These are phyloP conservation scores for Limosa lapponica DNA, from an alignment of 2,797 vertebrate species.

Conservation along the genomic window DNA sequence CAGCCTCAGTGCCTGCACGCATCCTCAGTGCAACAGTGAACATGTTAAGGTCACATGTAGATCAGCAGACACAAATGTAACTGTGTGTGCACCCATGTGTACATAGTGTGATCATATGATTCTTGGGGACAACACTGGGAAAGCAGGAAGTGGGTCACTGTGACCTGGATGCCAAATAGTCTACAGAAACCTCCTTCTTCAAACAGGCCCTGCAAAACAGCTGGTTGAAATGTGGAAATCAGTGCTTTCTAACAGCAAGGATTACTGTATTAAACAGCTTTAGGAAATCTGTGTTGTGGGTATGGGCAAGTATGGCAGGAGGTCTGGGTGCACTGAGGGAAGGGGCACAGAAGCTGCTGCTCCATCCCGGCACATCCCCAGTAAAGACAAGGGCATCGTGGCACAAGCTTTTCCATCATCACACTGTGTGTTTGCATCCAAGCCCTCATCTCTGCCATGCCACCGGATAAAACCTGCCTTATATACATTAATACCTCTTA, in stretches of 20 bases:
- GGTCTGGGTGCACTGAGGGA: neutral
- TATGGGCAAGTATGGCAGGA: neutral
- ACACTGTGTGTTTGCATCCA: neutral
- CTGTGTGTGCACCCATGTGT: neutral
- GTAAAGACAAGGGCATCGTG: neutral
- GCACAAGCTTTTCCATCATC: neutral
- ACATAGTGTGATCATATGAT: neutral
- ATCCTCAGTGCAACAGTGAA: neutral
- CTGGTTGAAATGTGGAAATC: neutral
- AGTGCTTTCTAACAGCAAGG: neutral
- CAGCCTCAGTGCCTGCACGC: neutral
- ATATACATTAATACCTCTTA: conserved; percentile 20
- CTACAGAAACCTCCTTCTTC: neutral
- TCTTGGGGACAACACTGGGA: neutral
- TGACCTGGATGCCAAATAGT: conserved; percentile 14
- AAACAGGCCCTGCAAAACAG: neutral
- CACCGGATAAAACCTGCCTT: conserved; percentile 13
- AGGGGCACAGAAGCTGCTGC: neutral
- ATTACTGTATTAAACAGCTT: neutral
- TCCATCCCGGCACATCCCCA: neutral
- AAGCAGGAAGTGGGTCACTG: conserved; percentile 27
- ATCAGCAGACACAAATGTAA: neutral
- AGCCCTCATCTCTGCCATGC: neutral
- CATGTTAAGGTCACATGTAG: neutral
- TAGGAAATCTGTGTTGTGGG: neutral